Evolutionary conservation across 2,888 invertebrate species (phyloP), one percentile per base, ranked within the genome.

Genomic region (Tortricodes alternella): DNA sequence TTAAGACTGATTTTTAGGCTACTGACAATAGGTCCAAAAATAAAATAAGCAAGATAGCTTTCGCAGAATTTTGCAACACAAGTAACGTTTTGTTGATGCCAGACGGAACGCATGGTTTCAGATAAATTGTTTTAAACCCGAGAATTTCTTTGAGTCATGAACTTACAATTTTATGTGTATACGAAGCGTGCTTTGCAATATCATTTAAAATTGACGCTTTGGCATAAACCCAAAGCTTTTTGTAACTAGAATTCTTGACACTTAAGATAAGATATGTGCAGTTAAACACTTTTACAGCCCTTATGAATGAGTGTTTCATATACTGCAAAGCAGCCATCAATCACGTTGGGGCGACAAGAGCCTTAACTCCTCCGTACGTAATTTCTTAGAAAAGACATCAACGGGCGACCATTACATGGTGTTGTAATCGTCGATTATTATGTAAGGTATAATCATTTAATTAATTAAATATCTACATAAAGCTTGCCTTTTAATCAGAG

Each of bases 371-470:
- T 55, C 46, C 39, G 13, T 29, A 39, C 21, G 44, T 41, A 53
- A 34, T 51, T 57, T 61, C 66, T 66, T 78, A 76, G 62, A 80
- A 85, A 85, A 87, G 87, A 87, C 85, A 80, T 87, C 82, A 84
- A 87, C 87, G 87, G 80, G 83, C 60, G 46, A 21, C n/a, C 19
- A 24, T 44, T 16, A 44, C 29, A n/a, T n/a, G 21, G 23, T 39
- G 8, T 15, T 46, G n/a, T 15, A 13, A 34, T 8, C 1, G 21
- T 18, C 44, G 8, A 43, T 43, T 3, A 18, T 24, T 43, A 24
- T 7, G 9, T 15, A 23, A 2, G 15, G 3, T 21, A 3, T 39
- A 39, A 29, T 29, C n/a, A n/a, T n/a, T n/a, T n/a, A n/a, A n/a
- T n/a, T n/a, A n/a, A n/a, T n/a, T n/a, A n/a, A n/a, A n/a, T n/a